These are phyloP conservation scores for Mallotus villosus DNA, from an alignment of 2,797 vertebrate genomes.

Conservation along the genomic window DNA sequence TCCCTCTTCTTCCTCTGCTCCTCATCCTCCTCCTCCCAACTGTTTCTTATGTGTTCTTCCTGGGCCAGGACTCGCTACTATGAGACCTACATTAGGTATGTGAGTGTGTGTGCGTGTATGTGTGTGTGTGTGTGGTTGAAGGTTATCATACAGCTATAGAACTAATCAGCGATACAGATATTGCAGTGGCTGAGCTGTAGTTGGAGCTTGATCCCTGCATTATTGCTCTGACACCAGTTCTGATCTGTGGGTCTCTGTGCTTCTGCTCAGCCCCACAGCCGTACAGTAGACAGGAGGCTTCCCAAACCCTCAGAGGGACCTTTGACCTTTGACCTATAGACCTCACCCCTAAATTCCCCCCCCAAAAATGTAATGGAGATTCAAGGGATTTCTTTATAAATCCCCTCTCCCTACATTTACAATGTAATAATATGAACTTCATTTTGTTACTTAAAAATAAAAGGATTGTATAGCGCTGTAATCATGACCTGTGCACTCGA, in stretches of 20 bases:
- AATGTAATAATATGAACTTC: neutral
- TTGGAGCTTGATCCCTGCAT: too few relatives aligned
- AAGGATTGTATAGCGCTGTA: neutral
- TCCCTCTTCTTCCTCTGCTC: constrained; percentile 1
- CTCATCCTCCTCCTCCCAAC: neutral
- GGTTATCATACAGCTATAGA: neutral
- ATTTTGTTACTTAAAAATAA: neutral
- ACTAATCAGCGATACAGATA: neutral
- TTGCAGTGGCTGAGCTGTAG: neutral
- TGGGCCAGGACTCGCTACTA: constrained; percentile 89
- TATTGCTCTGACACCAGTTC: too few relatives aligned
- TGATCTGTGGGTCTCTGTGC: too few relatives aligned
- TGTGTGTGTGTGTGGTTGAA: constrained; percentile 52
- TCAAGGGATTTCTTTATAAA: too few relatives aligned
- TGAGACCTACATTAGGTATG: constrained; percentile 92
- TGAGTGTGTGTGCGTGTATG: too few relatives aligned
- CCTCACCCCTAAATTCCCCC: too few relatives aligned
- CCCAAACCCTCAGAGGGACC: neutral
- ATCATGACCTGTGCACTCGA: neutral
- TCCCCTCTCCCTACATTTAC: neutral
- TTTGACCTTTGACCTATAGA: too few relatives aligned
- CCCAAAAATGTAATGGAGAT: too few relatives aligned
- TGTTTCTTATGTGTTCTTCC: constrained; percentile 37
- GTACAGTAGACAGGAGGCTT: too few relatives aligned
- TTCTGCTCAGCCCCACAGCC: too few relatives aligned